Evolutionary conservation across 2,113 vertebrate species (phyloP), one percentile per base, ranked within the genome.

Genomic region (Elephas maximus): DNA sequence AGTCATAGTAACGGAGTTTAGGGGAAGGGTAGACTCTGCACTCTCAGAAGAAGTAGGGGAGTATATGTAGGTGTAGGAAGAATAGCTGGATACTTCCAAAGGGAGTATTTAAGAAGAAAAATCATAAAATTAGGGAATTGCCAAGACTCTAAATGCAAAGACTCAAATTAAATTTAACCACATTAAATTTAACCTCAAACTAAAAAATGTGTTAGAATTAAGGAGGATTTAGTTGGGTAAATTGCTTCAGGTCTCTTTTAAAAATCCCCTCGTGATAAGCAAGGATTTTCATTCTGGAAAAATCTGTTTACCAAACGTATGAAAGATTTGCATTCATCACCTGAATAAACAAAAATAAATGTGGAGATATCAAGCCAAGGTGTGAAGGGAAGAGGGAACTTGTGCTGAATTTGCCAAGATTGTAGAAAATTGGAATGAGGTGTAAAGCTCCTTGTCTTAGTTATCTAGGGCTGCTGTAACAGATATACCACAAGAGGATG

Each of bases 271-370:
- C 0, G 0, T 33, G 8, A 78, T 86, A 18, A 82, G 41, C 37
- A 91, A 85, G n/a, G 37, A 80, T 69, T 91, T 88, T 37, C 80
- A 26, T 84, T 95, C 8, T 83, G 33, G 30, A 88, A 87, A 79
- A 84, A 41, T n/a, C 30, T 82, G 5, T 69, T 53, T 63, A 79
- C 44, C 4, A 28, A 79, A 2, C 3, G 28, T 76, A 18, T 95
- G 63, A 20, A 92, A 78, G 1, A 30, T 84, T 69, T 77, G 17
- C 28, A 23, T 63, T n/a, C 6, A 65, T 48, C 62, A 94, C 82
- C 57, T 65, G 53, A 51, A 51, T 65, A 73, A 93, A 69, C 20
- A 65, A 83, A 62, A 24, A 73, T 80, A 83, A 83, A 79, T 2
- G 7, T 8, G 51, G 18, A 41, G 2, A 0, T 8, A 73, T 21